These are phyloP conservation scores for Drosophila sulfurigaster DNA, from an alignment of 1,140 invertebrate species.

Conservation along the genomic window DNA sequence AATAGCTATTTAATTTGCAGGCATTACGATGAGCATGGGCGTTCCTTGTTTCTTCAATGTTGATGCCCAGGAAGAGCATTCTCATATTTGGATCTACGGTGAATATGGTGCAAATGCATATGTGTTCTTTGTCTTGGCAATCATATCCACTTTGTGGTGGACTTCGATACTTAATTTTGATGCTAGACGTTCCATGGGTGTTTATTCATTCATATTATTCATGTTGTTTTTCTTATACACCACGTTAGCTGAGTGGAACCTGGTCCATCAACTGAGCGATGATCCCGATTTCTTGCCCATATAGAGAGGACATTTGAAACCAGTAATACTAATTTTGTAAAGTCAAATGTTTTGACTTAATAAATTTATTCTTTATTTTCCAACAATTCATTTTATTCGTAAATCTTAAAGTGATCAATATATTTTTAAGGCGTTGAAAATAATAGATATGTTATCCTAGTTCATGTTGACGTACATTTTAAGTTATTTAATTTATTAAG, in stretches of 20 bases:
- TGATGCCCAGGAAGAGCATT: neutral
- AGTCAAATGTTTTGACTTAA: too few relatives aligned
- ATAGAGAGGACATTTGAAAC: neutral
- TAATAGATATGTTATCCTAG: too few relatives aligned
- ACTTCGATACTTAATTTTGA: conserved; percentile 40
- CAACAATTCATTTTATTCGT: too few relatives aligned
- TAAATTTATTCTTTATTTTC: neutral
- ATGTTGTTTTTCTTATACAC: conserved; percentile 35
- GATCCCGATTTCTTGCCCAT: neutral
- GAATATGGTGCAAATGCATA: conserved; percentile 43
- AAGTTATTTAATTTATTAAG: too few relatives aligned
- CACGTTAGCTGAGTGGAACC: conserved; percentile 26
- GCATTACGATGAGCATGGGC: conserved; percentile 41
- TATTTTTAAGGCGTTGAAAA: too few relatives aligned
- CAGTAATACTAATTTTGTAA: neutral
- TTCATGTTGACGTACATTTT: too few relatives aligned
- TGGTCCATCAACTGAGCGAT: neutral
- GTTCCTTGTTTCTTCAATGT: conserved; percentile 47
- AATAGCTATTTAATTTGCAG: conserved; percentile 10
- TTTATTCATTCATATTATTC: conserved; percentile 46
- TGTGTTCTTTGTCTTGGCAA: conserved; percentile 46
- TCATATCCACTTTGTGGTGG: conserved; percentile 38
- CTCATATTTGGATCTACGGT: conserved; percentile 39
- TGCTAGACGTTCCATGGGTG: conserved; percentile 49
- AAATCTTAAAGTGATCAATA: too few relatives aligned